These are phyloP conservation scores for Eledone cirrhosa DNA, from an alignment of 2,888 invertebrate species.

Conservation along the genomic window DNA sequence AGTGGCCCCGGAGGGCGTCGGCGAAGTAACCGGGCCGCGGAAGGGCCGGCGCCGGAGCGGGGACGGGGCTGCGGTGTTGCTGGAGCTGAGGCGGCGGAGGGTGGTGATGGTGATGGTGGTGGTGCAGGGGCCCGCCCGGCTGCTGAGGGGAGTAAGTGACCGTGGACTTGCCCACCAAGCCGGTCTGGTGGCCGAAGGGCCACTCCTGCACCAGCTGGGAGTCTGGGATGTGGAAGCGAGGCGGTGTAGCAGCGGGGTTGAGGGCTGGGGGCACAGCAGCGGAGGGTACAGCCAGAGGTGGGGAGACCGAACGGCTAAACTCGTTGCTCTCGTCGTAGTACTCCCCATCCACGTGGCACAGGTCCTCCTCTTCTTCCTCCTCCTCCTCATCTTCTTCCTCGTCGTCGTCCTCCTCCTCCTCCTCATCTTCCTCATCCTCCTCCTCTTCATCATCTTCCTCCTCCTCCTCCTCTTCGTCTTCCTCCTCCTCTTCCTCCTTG, in stretches of 20 bases:
- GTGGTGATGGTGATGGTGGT: neutral
- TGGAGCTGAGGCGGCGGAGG: slow-evolving; percentile 36
- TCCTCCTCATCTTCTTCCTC: slow-evolving; percentile 54
- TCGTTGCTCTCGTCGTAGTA: slow-evolving; percentile 46
- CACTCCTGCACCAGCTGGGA: slow-evolving; percentile 54
- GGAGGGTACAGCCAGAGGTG: neutral
- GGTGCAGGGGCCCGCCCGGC: neutral
- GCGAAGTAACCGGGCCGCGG: slow-evolving; percentile 49
- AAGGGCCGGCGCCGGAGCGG: slow-evolving; percentile 23
- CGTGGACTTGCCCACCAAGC: slow-evolving; percentile 52
- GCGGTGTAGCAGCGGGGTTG: slow-evolving; percentile 32
- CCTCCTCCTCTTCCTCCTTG: no score
- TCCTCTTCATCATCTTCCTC: neutral
- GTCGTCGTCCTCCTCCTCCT: slow-evolving; percentile 8
- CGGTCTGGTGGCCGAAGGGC: slow-evolving; percentile 54
- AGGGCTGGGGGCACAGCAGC: neutral
- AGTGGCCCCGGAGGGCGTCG: slow-evolving; percentile 51
- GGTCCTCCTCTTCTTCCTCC: slow-evolving; percentile 42
- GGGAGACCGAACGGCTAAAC: no score
- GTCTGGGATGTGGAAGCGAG: slow-evolving; percentile 44
- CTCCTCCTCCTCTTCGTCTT: no score
- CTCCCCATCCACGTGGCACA: slow-evolving; percentile 48
- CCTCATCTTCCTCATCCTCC: neutral
- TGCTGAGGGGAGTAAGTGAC: slow-evolving; percentile 50
- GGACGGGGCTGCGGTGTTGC: neutral